phyloP scores from a whole-genome alignment of 2,888 invertebrate species.

The Drosophila sordidapex region DNA sequence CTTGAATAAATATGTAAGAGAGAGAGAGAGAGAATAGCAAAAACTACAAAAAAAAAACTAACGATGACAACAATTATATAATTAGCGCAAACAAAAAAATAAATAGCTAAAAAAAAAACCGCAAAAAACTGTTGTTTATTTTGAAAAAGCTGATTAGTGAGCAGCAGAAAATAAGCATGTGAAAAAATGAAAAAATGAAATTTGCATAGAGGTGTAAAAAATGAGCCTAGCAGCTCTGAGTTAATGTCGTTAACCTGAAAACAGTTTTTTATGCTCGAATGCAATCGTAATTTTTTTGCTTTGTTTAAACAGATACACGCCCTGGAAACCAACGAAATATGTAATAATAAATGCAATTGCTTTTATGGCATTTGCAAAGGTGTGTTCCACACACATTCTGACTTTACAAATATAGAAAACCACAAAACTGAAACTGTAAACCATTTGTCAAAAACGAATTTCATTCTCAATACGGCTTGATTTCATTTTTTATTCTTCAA shows the following conservation, averaged over 20 bases:
- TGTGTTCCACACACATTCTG: conserved; percentile 23
- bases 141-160: conserved; percentile 50
- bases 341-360: conserved; percentile 38
- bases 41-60: conserved; percentile 1
- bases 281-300: neutral
- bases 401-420: neutral
- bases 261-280: conserved; percentile 12
- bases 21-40: neutral
- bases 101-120: conserved; percentile 2
- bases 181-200: conserved; percentile 8
- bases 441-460: conserved; percentile 24
- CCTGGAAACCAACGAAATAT: conserved; percentile 22
- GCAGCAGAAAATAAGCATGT: neutral
- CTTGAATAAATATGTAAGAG: conserved; percentile 60
- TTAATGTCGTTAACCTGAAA: conserved; percentile 20
- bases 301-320: conserved; percentile 22
- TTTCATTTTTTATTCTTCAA: conserved; percentile 35
- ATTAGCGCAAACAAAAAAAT: neutral
- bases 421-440: conserved; percentile 45
- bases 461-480: conserved; percentile 23
- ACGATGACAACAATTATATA: conserved; percentile 39
- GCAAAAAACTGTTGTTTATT: conserved; percentile 27
- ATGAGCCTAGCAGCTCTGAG: neutral
- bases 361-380: conserved; percentile 25
- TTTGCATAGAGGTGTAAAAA: conserved; percentile 19